A percentile compares a stretch with the other conserved stretches of the same genome.
Conservation (phyloP, 2,888 invertebrate genomes). For the Cephus runcator region DNA sequence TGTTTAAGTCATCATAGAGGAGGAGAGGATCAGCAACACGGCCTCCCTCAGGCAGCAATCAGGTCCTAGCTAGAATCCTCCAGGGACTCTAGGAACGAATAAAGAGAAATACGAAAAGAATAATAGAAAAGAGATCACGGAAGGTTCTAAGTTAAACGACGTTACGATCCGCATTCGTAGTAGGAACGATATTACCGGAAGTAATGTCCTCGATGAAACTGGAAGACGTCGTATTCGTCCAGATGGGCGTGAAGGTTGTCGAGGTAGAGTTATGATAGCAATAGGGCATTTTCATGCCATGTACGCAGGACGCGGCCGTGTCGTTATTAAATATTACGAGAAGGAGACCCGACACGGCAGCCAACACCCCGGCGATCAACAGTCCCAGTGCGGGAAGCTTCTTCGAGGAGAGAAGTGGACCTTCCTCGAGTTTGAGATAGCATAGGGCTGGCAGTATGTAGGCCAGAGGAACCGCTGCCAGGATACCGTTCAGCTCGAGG, state of each 20-base stretch:
- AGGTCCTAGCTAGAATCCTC: neutral
- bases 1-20: neutral
- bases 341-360: conserved; percentile 72
- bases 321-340: conserved; percentile 69
- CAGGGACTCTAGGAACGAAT: neutral
- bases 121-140: neutral
- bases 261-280: conserved; percentile 60
- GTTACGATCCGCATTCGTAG: neutral
- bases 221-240: neutral
- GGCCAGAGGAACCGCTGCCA: conserved; percentile 85
- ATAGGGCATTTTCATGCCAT: conserved; percentile 72
- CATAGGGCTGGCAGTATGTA: conserved; percentile 84
- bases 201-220: neutral
- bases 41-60: neutral
- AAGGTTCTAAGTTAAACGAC: neutral
- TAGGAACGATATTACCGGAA: neutral
- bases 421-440: conserved; percentile 80
- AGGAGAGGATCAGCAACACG: neutral
- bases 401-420: conserved; percentile 72
- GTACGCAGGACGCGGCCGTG: conserved; percentile 69
- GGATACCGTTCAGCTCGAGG: conserved; percentile 83
- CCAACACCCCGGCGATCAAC: conserved; percentile 75
- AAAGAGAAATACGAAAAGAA: neutral
- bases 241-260: neutral
- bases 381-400: conserved; percentile 80